Evolutionary conservation across 2,888 invertebrate genomes (phyloP).

Genomic region (Sarcophaga caerulescens): DNA sequence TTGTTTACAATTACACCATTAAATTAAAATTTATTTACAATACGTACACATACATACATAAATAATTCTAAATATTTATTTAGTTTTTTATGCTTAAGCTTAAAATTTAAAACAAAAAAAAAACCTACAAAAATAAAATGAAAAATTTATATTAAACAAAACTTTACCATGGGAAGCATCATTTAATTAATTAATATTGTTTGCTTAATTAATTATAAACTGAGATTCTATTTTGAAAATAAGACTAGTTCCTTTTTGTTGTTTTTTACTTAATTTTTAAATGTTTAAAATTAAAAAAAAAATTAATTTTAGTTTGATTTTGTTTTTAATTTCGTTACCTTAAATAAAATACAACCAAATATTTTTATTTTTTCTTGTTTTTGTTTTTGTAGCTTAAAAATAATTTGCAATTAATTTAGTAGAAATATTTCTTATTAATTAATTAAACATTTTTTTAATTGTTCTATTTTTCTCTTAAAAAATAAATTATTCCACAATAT

Average conservation of each 20-base stretch:
- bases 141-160: conserved; percentile 27
- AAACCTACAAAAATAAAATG: conserved; percentile 9
- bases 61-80: not conserved
- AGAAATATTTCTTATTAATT: conserved; percentile 2
- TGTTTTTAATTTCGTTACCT: conserved; percentile 31
- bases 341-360: conserved; percentile 60
- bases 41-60: not conserved
- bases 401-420: conserved; percentile 3
- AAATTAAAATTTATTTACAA: conserved; percentile 12
- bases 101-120: conserved; percentile 3
- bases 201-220: conserved; percentile 6
- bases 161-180: conserved; percentile 26
- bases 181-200: not conserved
- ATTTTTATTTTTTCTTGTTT: conserved; percentile 21
- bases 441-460: not conserved
- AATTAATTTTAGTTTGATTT: conserved; percentile 14
- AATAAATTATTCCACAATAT: not conserved
- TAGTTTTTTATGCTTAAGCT: not conserved
- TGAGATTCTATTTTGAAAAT: conserved; percentile 60
- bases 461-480: not conserved
- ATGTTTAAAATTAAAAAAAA: conserved; percentile 9
- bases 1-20: conserved; percentile 16
- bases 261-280: not conserved
- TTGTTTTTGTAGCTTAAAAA: not conserved
- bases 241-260: conserved; percentile 57